phyloP scores from a whole-genome alignment of 2,113 vertebrate genomes.

The Ifrita kowaldi region DNA sequence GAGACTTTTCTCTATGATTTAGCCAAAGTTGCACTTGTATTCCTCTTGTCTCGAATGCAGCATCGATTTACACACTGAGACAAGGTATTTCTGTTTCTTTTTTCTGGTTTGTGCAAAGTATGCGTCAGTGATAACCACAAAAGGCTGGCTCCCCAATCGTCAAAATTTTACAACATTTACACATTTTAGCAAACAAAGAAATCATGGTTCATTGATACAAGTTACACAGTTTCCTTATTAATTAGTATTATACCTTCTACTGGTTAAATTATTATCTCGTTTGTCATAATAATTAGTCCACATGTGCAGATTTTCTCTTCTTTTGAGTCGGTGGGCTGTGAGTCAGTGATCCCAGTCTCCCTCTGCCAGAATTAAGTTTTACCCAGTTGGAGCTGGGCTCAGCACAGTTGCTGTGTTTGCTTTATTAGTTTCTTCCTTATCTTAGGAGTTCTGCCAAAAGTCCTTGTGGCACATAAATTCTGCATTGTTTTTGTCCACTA shows the following conservation, averaged over 20 bases:
- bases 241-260: background rate
- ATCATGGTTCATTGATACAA: background rate
- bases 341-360: background rate
- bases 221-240: background rate
- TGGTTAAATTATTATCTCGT: background rate
- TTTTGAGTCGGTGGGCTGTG: background rate
- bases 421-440: background rate
- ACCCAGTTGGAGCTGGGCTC: background rate
- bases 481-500: background rate
- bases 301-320: background rate
- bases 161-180: background rate
- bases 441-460: background rate
- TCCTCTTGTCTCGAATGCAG: background rate
- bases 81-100: background rate
- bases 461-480: background rate
- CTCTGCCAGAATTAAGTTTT: background rate
- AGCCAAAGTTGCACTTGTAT: background rate
- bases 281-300: background rate
- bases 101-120: background rate
- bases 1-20: background rate
- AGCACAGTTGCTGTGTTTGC: background rate
- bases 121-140: too few relatives aligned
- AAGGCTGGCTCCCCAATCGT: background rate
- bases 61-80: accelerated
- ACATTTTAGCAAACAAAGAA: background rate